Evolutionary conservation across 2,888 invertebrate species (phyloP).

Genomic region (Synanthedon myopaeformis): DNA sequence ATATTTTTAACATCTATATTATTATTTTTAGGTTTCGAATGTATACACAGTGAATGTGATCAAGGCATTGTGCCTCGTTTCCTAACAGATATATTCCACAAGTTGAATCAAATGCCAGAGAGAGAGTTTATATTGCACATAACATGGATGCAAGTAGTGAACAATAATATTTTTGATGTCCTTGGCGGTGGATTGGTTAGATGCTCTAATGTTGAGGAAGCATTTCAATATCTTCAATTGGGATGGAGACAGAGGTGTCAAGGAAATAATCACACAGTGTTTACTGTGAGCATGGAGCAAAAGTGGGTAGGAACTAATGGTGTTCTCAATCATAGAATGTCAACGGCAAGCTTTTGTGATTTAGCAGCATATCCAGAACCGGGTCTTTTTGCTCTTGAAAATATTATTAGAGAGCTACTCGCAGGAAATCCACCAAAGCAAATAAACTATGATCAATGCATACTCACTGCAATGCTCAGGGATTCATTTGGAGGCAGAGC

Average conservation of each 20-base stretch:
- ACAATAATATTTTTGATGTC: slow-evolving; percentile 73
- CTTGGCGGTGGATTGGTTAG: slow-evolving; percentile 66
- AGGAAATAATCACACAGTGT: slow-evolving; percentile 75
- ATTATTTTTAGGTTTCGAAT: slow-evolving; percentile 54
- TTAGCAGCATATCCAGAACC: slow-evolving; percentile 72
- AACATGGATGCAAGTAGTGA: slow-evolving; percentile 80
- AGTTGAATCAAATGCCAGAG: slow-evolving; percentile 73
- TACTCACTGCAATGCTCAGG: slow-evolving; percentile 76
- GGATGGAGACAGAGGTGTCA: slow-evolving; percentile 72
- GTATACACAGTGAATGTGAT: slow-evolving; percentile 74
- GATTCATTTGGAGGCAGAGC: slow-evolving; percentile 83
- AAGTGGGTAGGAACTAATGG: slow-evolving; percentile 78
- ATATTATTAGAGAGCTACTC: slow-evolving; percentile 70
- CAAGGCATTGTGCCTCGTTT: slow-evolving; percentile 80
- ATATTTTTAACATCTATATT: background rate
- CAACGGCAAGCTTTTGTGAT: slow-evolving; percentile 81
- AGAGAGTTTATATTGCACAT: slow-evolving; percentile 75
- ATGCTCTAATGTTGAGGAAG: slow-evolving; percentile 77
- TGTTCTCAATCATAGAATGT: slow-evolving; percentile 76
- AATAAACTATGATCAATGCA: slow-evolving; percentile 74
- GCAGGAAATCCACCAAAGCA: slow-evolving; percentile 68
- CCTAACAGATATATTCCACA: slow-evolving; percentile 77
- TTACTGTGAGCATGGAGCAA: slow-evolving; percentile 80
- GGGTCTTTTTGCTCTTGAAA: slow-evolving; percentile 75
- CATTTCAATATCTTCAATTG: slow-evolving; percentile 77